Base-by-base conservation (phyloP, 2,797 vertebrate species). In the Florisuga fusca region DNA sequence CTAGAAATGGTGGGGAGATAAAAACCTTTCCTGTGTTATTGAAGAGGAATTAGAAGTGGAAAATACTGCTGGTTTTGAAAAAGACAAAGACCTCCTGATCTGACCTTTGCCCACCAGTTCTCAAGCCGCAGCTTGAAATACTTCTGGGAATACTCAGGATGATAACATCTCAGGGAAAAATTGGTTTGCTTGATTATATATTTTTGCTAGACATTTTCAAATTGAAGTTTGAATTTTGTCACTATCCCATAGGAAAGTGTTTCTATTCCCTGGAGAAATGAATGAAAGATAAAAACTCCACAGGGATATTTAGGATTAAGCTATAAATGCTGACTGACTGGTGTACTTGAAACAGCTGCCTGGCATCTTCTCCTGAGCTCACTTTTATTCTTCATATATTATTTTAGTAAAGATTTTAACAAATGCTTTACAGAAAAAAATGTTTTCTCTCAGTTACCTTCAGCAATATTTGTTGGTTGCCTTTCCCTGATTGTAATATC, bases 151-250 rank as follows among this genome's bases (percentile, higher is more conserved):
- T 43, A 50, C 4, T 53, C 25, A 33, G 19, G 25, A 87, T 79
- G 31, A 71, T 5, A 69, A 86, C 72, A 87, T 3, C 21, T 23
- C 6, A 16, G 10, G 46, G 69, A 33, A 81, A 78, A 84, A 25
- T 2, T 34, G 4, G 12, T 93, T 75, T 72, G 7, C 25, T 48
- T 9, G 59, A 38, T 72, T 78, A 77, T 41, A 86, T 3, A 4
- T 10, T 64, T 84, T 80, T 80, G 64, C 13, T 55, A 81, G 63
- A 41, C 0, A 15, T 58, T 87, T 92, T 81, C 22, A 55, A 9
- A 51, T 79, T 86, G 19, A 46, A 51, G 46, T 58, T 91, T 88
- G 34, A 29, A 84, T 93, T 93, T 93, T 88, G 67, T 54, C 69
- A 69, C 22, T 4, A 29, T 55, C 64, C 34, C 20, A 93, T 68